Conservation (phyloP, 2,797 vertebrate species). For the Crocodylus rhombifer region DNA sequence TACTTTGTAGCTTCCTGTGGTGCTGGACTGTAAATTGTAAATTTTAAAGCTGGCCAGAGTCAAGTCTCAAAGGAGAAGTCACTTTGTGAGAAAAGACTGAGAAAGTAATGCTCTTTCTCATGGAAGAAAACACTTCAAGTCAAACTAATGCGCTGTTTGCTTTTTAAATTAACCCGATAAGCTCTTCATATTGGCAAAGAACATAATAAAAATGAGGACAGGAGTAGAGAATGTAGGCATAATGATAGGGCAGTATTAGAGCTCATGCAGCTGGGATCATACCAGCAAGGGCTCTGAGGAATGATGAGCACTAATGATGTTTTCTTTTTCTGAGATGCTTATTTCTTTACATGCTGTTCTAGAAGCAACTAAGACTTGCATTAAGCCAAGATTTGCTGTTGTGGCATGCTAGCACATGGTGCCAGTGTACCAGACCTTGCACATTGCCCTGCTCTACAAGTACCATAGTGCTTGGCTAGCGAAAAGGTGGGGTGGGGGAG, state of each 20-base stretch:
- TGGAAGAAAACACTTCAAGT: conserved; percentile 26
- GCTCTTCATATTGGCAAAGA: conserved; percentile 7
- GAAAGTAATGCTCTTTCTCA: conserved; percentile 23
- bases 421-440: not conserved
- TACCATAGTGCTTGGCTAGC: not conserved
- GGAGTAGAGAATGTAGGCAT: not conserved
- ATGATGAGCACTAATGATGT: not conserved
- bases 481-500: not conserved
- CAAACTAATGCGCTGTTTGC: conserved; percentile 43
- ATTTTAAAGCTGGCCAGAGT: not conserved
- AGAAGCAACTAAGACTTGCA: not conserved
- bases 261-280: not conserved
- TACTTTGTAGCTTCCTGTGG: conserved; percentile 4
- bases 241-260: not conserved
- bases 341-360: not conserved
- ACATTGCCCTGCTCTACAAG: not conserved
- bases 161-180: conserved; percentile 53
- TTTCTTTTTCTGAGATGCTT: not conserved
- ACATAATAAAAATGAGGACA: not conserved
- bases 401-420: not conserved
- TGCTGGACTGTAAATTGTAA: not conserved
- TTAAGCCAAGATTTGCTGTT: not conserved
- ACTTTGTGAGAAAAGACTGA: conserved; percentile 63
- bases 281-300: not conserved
- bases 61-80: conserved; percentile 24